Evolutionary conservation across 2,888 invertebrate genomes (phyloP), one percentile per base, ranked within the genome.

Genomic region (Conus canariensis): DNA sequence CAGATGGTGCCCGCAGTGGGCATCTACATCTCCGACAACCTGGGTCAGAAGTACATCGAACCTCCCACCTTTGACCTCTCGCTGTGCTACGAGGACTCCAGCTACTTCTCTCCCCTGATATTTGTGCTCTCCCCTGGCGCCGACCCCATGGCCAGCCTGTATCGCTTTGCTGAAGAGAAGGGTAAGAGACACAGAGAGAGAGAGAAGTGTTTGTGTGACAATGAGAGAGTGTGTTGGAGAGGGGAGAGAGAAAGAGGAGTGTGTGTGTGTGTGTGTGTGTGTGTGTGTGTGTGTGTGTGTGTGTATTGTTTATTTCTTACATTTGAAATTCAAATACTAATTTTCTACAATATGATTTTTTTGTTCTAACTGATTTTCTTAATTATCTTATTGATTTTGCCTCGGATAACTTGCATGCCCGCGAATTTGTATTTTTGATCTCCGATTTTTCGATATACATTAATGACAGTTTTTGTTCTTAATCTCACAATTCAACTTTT

Each of bases 91-190:
- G 93, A 94, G 82, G 96, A 96, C 91, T 96, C 96, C 14, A 94
- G 93, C 90, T 94, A 91, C 90, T 94, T 95, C 91, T 95, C 95
- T 9, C 96, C 96, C 1, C 93, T 96, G n/a, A 95, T 96, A 88
- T 96, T 96, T 93, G 95, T 96, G 6, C 93, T 96, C 16, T 96
- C 96, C n/a, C 96, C 96, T 83, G 96, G 96, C 19, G 96, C 95
- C 10, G 96, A 96, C 91, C 96, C 96, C 0, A 95, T 96, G 95
- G 95, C 95, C 25, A 95, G 95, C 8, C 93, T 96, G 8, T 96
- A 94, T 93, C 94, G 95, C 92, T 96, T 96, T 93, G 96, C 96
- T 30, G 95, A 96, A 90, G 96, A 96, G 90, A 95, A 95, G 94
- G 95, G 95, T 95, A 90, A 86, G 64, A 12, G 74, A 22, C 12